A percentile compares a stretch with the other conserved stretches of the same genome.
Conservation (phyloP, 2,113 vertebrate genomes). For the Zapus hudsonius region DNA sequence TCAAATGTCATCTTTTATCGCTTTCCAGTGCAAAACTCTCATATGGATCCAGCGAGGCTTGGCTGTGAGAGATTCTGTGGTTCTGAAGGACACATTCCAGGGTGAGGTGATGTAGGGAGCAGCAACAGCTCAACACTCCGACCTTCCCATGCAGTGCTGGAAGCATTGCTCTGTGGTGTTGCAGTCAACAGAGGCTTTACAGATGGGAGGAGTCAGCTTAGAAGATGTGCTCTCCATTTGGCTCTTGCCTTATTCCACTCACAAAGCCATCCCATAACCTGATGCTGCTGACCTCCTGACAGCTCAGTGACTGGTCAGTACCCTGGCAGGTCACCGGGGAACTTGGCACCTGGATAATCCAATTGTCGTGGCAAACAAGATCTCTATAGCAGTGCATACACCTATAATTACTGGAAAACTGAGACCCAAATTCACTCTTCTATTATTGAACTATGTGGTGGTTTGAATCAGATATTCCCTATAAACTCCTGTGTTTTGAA, state of each 20-base stretch:
- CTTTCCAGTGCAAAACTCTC: neutral
- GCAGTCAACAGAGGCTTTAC: conserved; percentile 29
- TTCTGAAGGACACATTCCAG: neutral
- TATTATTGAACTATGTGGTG: neutral
- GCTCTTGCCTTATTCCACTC: neutral
- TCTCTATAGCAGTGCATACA: conserved; percentile 17
- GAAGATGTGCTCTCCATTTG: neutral
- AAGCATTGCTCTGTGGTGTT: neutral
- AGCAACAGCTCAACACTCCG: neutral
- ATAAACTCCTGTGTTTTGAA: no score
- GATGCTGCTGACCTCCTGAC: neutral
- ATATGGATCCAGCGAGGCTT: neutral
- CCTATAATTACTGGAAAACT: neutral
- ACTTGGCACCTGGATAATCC: neutral
- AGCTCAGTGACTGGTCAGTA: neutral
- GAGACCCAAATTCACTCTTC: neutral
- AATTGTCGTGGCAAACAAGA: conserved; percentile 26
- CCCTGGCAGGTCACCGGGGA: neutral
- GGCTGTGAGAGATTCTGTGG: neutral
- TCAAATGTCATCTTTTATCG: neutral
- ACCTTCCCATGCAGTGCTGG: neutral
- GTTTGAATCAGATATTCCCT: no score
- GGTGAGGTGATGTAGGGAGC: neutral
- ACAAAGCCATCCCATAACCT: neutral
- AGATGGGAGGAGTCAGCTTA: neutral